phyloP scores from a whole-genome alignment of 1,140 invertebrate genomes.

The Hyles vespertilio region DNA sequence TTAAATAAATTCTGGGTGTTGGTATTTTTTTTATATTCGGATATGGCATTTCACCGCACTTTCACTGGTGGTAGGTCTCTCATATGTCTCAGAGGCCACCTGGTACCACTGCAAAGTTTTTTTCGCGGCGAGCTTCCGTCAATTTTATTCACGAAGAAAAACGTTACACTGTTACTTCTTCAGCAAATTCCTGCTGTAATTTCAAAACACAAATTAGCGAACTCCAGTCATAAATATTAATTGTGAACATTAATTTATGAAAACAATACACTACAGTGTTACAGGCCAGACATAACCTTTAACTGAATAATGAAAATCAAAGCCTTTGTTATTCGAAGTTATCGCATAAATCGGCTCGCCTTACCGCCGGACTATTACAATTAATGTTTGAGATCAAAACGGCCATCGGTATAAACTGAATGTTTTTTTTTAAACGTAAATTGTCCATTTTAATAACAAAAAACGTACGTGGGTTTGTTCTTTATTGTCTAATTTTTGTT shows the following conservation, averaged over 20 bases:
- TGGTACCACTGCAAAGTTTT: too few species aligned
- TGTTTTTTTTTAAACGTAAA: constrained; percentile 9
- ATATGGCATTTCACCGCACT: too few species aligned
- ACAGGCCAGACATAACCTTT: constrained; percentile 5
- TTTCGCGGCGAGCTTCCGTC: too few species aligned
- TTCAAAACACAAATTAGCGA: too few species aligned
- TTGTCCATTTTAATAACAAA: constrained; percentile 8
- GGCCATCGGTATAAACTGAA: constrained; percentile 7
- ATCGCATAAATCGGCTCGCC: constrained; percentile 24
- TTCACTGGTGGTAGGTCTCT: too few species aligned
- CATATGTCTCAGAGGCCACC: too few species aligned
- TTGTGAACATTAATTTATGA: background rate
- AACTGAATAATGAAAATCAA: constrained; percentile 31
- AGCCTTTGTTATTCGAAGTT: constrained; percentile 27
- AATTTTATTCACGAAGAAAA: too few species aligned
- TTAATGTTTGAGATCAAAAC: constrained; percentile 34
- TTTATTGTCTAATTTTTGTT: background rate
- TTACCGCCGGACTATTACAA: constrained; percentile 21
- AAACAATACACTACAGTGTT: constrained; percentile 14
- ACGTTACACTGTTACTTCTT: too few species aligned
- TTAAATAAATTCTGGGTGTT: too few species aligned
- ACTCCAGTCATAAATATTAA: too few species aligned
- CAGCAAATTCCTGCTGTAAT: too few species aligned
- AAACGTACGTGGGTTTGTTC: constrained; percentile 7
- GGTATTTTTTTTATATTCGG: too few species aligned